Evolutionary conservation across 2,113 vertebrate genomes (phyloP), one percentile per base, ranked within the genome.

Genomic region (Ranitomeya imitator): DNA sequence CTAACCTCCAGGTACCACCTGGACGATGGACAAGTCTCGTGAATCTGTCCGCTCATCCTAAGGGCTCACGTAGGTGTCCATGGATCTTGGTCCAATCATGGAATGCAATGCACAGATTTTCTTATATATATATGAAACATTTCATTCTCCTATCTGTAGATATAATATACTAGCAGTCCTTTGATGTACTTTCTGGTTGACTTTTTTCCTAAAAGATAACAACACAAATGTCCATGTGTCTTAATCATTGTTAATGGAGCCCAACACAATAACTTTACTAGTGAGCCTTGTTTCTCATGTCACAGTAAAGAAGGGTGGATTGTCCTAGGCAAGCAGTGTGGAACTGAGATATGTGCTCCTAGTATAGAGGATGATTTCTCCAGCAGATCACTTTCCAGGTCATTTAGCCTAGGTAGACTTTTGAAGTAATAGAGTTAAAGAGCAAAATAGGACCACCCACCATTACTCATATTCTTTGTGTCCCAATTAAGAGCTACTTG

Each of bases 261-360:
- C 18, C 61, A 16, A 15, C 37, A 74, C 31, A 74, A 19, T 74
- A 74, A 74, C 2, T 14, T 45, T 76, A 11, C 2, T 19, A 18
- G 15, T 51, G 26, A 51, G 3, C 63, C 63, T 26, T 12, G 65
- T 26, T n/a, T 4, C 21, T 78, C 10, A 6, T 81, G 55, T 57
- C 79, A 37, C 26, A 37, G 4, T 55, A 65, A 69, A 45, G 45
- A 69, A 54, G 26, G 63, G 63, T 13, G 19, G 69, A 88, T 88
- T 88, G 79, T 83, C 60, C 57, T 76, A 57, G 37, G 57, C 37
- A 26, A 78, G 52, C 21, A 83, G 74, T 55, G 57, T 77, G 87
- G 80, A 79, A 86, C 76, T 37, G 76, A 84, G 16, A 54, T 63
- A 31, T 88, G 79, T 74, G 79, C 37, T 83, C 69, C 31, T 54